Evolutionary conservation across 2,888 invertebrate species (phyloP), one percentile per base, ranked within the genome.

Genomic region (Parapristionchus giblindavisi): DNA sequence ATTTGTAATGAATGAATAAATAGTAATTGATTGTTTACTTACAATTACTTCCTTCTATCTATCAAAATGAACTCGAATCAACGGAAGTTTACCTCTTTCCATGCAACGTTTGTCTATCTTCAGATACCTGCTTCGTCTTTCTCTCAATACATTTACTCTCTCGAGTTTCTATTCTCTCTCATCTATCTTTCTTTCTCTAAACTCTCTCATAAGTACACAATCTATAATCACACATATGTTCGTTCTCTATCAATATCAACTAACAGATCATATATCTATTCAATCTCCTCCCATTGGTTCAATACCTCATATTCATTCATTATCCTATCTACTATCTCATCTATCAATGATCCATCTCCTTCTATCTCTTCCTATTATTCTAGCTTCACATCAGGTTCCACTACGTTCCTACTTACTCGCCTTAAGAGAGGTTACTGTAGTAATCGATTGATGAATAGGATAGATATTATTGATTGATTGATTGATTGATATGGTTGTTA

Each of bases 391-490:
- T 11, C 51, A 68, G 68, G 68, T 68, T 40, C 52, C 68, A 11
- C 68, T 68, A 36, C 68, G 68, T 52, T 68, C 68, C 68, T 68
- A 68, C 68, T 68, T 68, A 52, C 68, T 68, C 51, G 68, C 68
- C 21, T 34, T 68, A 0, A 29, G 52, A 14, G 68, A 68, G 68
- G 68, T 48, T 52, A 52, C 43, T 36, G 61, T 61, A 61, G 61
- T 52, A 43, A 43, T 43, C 43, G 43, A 43, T 43, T 14, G 43
- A 8, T 43, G 8, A 43, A 8, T 14, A 17, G 8, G 17, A 43
- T 17, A 8, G 17, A 17, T 14, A 43, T 43, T 17, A 8, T 17
- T 17, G 43, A 43, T 14, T 43, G 11, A 17, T 14, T 43, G 17
- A 43, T 17, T 43, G 43, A 17, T 17, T 43, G 43, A 14, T 17